These are phyloP conservation scores for Fragum whitleyi DNA, from an alignment of 2,888 invertebrate species.

Conservation along the genomic window DNA sequence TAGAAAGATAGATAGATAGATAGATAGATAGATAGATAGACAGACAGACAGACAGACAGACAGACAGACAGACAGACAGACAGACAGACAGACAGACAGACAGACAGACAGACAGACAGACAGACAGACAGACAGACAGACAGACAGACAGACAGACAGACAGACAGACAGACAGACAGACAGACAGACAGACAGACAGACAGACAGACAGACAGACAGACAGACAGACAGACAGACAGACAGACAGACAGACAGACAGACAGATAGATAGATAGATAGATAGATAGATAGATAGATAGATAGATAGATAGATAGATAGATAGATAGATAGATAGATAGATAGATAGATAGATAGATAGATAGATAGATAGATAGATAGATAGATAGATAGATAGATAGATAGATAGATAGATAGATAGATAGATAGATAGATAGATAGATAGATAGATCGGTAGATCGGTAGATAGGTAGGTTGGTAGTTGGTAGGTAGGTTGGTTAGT, in stretches of 20 bases:
- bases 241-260: conserved; percentile 33
- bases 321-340: conserved; percentile 50
- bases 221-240: conserved; percentile 39
- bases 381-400: conserved; percentile 38
- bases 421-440: conserved; percentile 23
- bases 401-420: conserved; percentile 43
- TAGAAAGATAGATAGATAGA: conserved; percentile 22
- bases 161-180: conserved; percentile 24
- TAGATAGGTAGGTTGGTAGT: neutral
- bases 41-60: conserved; percentile 13
- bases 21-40: conserved; percentile 9
- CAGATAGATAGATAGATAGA: conserved; percentile 21
- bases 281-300: conserved; percentile 46
- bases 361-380: conserved; percentile 48
- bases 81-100: conserved; percentile 29
- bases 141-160: conserved; percentile 28
- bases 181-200: conserved; percentile 39
- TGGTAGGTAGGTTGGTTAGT: neutral
- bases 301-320: conserved; percentile 36
- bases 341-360: conserved; percentile 46
- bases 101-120: conserved; percentile 26
- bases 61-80: conserved; percentile 26
- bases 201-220: conserved; percentile 43
- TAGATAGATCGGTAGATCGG: neutral
- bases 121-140: conserved; percentile 26